phyloP scores from a whole-genome alignment of 2,888 invertebrate species.

The Drosophila neotestacea region DNA sequence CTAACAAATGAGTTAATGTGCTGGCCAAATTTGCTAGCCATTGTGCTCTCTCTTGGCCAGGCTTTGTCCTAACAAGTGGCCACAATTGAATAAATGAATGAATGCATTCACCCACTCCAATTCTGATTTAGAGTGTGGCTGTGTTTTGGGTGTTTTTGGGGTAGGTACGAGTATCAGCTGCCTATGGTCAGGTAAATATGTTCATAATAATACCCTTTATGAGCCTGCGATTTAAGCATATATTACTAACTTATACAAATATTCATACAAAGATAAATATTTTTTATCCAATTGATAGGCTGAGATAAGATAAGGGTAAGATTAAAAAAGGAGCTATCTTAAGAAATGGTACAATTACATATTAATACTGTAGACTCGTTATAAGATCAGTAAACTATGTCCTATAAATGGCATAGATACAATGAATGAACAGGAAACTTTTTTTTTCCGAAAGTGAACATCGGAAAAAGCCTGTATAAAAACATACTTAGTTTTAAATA shows the following conservation, averaged over 20 bases:
- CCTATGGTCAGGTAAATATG: slow-evolving; percentile 31
- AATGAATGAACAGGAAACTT: too few relatives aligned
- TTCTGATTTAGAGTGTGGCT: slow-evolving; percentile 2
- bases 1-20: slow-evolving; percentile 78
- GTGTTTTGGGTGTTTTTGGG: slow-evolving; percentile 1
- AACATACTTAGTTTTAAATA: too few relatives aligned
- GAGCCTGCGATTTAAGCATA: not conserved
- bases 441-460: too few relatives aligned
- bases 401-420: too few relatives aligned
- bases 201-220: slow-evolving; percentile 14
- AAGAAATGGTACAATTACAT: too few relatives aligned
- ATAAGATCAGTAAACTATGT: too few relatives aligned
- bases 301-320: not conserved
- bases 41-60: slow-evolving; percentile 52
- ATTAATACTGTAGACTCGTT: too few relatives aligned
- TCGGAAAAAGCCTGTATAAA: too few relatives aligned
- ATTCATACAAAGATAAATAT: not conserved
- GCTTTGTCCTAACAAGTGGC: slow-evolving; percentile 76
- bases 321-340: too few relatives aligned
- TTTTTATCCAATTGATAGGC: not conserved
- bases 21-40: slow-evolving; percentile 67
- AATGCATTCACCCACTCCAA: slow-evolving; percentile 39
- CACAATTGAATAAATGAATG: slow-evolving; percentile 79
- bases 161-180: not conserved
- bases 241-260: not conserved